Conservation (phyloP, 2,888 invertebrate species). For the Tuta absoluta region DNA sequence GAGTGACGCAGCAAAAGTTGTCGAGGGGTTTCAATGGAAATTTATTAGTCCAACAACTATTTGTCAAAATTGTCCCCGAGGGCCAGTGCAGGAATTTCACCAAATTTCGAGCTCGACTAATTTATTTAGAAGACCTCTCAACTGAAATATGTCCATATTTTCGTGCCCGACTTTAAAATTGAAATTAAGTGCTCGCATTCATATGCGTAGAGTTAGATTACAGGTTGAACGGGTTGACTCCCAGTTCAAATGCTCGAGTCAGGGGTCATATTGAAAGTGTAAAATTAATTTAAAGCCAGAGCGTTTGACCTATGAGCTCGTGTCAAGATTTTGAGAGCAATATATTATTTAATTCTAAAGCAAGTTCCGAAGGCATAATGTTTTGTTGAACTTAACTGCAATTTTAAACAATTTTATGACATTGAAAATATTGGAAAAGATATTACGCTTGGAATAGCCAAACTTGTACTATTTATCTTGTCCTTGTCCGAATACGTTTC, state of each 20-base stretch:
- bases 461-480: conserved; percentile 25
- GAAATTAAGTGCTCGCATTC: conserved; percentile 35
- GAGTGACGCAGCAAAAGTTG: conserved; percentile 67
- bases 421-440: conserved; percentile 18
- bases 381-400: neutral
- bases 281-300: conserved; percentile 14
- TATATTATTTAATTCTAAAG: neutral
- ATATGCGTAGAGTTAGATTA: conserved; percentile 19
- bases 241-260: conserved; percentile 18
- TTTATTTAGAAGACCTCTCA: conserved; percentile 51
- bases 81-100: conserved; percentile 63
- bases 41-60: conserved; percentile 77
- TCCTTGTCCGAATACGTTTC: conserved; percentile 21
- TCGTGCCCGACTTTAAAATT: conserved; percentile 40
- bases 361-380: neutral
- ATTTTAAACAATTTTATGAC: neutral
- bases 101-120: conserved; percentile 68
- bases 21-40: conserved; percentile 75
- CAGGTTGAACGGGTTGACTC: conserved; percentile 13
- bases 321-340: conserved; percentile 8
- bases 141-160: conserved; percentile 40
- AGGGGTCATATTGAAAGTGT: conserved; percentile 19
- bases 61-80: conserved; percentile 76
- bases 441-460: conserved; percentile 12
- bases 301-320: conserved; percentile 1